Base-by-base conservation (phyloP, 2,888 invertebrate species). In the Macrophya annulata region DNA sequence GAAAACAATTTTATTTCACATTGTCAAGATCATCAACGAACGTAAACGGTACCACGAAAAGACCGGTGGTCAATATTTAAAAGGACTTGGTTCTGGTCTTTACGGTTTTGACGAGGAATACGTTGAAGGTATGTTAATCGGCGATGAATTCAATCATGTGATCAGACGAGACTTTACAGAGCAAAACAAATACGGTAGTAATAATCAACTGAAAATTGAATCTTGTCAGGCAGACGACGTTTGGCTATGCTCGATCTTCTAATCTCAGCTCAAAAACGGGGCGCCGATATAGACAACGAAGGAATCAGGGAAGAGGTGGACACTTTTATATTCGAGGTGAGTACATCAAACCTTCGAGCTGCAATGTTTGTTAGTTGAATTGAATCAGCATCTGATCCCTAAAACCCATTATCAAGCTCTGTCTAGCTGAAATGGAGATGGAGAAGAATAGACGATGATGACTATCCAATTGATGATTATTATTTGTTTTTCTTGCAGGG, bases 401-500 rank as follows among this genome's bases (percentile, higher is more conserved):
- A 48, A 15, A 15, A 51, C 8, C n/a, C 0, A 59, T 59, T 59
- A n/a, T 9, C 4, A 10, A 21, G 8, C 21, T 59, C 59, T 59
- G 2, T 8, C n/a, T 1, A 59, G 8, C 8, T 12, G 3, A 0
- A 17, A 71, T 8, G 8, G 6, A 12, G 6, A 8, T 17, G 1
- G 1, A 31, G 17, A 25, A 25, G 5, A 3, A 37, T 40, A 65
- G 25, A 71, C 71, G 15, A 2, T 31, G 1, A 31, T 31, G 31
- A 31, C 31, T 31, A 31, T 37, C 9, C 71, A 6, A 40, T 71
- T 40, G 71, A 17, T 40, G 40, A 31, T 71, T 17, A 10, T 37
- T n/a, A 0, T 10, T 37, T 15, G n/a, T 37, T 55, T 55, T 55
- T 6, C 5, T 2, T 81, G 84, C 89, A 95, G 95, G 95, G 96